phyloP scores from a whole-genome alignment of 2,797 vertebrate species.

The Gymnopithys bicolor region DNA sequence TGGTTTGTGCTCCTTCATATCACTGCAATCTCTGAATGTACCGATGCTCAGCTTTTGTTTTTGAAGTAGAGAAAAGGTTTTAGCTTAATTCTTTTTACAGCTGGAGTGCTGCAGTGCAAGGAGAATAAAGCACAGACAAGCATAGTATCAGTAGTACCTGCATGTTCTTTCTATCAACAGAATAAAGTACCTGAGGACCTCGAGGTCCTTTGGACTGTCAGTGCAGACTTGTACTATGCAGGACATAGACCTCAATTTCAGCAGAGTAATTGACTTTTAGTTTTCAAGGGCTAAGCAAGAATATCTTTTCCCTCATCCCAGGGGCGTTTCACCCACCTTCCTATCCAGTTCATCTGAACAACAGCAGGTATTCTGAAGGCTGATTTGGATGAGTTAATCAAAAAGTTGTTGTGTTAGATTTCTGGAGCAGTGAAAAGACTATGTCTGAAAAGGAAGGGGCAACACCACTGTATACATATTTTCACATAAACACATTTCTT shows the following conservation, averaged over 20 bases:
- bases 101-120: not conserved
- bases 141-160: not conserved
- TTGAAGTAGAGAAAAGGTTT: not conserved
- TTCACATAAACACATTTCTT: not conserved
- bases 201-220: not conserved
- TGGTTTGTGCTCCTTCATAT: not conserved
- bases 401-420: not conserved
- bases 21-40: not conserved
- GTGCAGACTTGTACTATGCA: accelerated
- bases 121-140: not conserved
- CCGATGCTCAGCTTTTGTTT: not conserved
- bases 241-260: not conserved
- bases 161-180: not conserved
- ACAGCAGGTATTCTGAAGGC: not conserved
- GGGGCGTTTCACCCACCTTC: not conserved
- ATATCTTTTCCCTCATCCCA: not conserved
- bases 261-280: not conserved
- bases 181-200: not conserved
- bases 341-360: not conserved
- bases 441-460: not conserved
- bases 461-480: not conserved
- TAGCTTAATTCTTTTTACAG: not conserved
- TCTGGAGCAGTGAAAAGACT: not conserved
- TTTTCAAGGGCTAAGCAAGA: not conserved
- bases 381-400: not conserved